Base-by-base conservation (phyloP, 2,797 vertebrate genomes). In the Xenops minutus region DNA sequence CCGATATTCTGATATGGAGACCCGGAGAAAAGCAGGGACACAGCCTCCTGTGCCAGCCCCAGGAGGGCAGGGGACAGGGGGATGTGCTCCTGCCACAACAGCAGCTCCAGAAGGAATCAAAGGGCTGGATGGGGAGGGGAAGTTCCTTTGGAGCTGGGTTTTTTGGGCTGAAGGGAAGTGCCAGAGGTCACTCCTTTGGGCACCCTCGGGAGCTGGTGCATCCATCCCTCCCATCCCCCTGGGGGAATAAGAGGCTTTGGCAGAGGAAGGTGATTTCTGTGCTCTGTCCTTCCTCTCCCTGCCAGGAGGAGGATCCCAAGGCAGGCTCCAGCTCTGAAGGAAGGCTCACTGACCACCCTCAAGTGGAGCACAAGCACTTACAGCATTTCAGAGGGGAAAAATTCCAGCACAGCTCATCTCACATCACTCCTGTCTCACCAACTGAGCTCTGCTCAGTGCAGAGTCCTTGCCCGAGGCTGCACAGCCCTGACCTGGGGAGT, bases 181-280 rank as follows among this genome's bases (percentile, higher is more conserved):
- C 27, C 4, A 30, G 27, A 0, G 14, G 46, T 4, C 49, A 1
- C 44, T 34, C 12, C 71, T 67, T 30, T 8, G 27, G 64, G 48
- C 29, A 26, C 4, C 39, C 6, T n/a, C 56, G 30, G 46, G 51
- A 52, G 17, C 29, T 30, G 29, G 51, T 12, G 51, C 51, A 18
- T 19, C 29, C 29, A 0, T 16, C 32, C 41, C 66, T 39, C 39
- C 44, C 5, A 0, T n/a, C 76, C 22, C 3, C 1, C n/a, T 34
- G 56, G 4, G 12, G n/a, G 12, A 15, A 2, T 4, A 3, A 13
- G 22, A 34, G 26, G 5, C 3, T 56, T 66, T 29, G 12, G 27
- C 37, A 14, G 13, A 26, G 26, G 30, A 61, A 78, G 41, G n/a
- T 30, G 17, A 36, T 41, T 63, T 36, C n/a, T 30, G 29, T 52